Evolutionary conservation across 2,113 vertebrate genomes (phyloP).

Genomic region (Callionymus lyra): DNA sequence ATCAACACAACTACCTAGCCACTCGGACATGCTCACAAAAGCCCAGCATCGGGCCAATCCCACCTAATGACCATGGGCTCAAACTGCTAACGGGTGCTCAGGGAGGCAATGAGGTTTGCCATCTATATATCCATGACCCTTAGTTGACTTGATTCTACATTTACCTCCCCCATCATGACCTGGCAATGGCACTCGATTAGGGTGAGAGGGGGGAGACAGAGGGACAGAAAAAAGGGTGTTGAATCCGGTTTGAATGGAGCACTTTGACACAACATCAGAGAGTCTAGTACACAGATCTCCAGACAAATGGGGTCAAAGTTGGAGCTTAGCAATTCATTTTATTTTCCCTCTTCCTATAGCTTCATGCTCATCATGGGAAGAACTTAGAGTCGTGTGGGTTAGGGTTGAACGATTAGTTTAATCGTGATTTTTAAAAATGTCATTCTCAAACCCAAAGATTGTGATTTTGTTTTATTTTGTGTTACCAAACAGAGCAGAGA

Average conservation of each 20-base stretch:
- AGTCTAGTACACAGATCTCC: slow-evolving; percentile 55
- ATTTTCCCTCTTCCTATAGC: slow-evolving; percentile 12
- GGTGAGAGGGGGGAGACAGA: slow-evolving; percentile 27
- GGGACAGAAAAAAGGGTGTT: slow-evolving; percentile 44
- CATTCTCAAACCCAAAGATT: no score
- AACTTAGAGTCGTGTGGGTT: no score
- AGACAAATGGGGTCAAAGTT: slow-evolving; percentile 53
- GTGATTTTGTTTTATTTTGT: no score
- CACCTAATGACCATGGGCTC: slow-evolving; percentile 52
- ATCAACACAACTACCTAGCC: slow-evolving; percentile 17
- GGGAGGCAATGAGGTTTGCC: slow-evolving; percentile 65
- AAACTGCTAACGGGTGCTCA: slow-evolving; percentile 58
- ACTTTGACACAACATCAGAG: slow-evolving; percentile 42
- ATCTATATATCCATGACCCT: slow-evolving; percentile 68
- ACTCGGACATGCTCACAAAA: slow-evolving; percentile 30
- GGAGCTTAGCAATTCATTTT: slow-evolving; percentile 59
- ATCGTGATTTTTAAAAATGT: no score
- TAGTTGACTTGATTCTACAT: slow-evolving; percentile 62
- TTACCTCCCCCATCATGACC: slow-evolving; percentile 61
- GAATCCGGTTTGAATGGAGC: slow-evolving; percentile 55
- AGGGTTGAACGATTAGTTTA: no score
- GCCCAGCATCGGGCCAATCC: slow-evolving; percentile 46
- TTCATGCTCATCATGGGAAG: no score
- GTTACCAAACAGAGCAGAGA: no score
- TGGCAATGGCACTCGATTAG: slow-evolving; percentile 66